Evolutionary conservation across 2,888 invertebrate species (phyloP), one percentile per base, ranked within the genome.

Genomic region (Plebejus argus): DNA sequence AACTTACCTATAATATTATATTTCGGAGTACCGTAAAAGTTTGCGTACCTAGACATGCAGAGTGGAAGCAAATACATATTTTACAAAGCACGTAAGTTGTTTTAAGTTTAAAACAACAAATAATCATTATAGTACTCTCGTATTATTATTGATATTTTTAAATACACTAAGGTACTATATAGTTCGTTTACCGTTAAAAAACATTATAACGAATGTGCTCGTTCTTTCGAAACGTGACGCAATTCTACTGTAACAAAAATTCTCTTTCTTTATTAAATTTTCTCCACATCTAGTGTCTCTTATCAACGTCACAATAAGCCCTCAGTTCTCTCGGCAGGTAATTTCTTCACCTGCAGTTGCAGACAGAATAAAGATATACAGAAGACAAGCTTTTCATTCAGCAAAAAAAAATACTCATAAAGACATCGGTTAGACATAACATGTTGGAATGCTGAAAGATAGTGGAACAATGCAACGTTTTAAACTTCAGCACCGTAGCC

Each of bases 331-430:
- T 61, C 23, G 4, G 23, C 61, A 61, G 61, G 61, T 61, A 61
- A 61, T 61, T 61, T 61, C 4, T 61, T 23, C 23, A 61, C 61
- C 61, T 61, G 61, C 61, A 61, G 23, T 61, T 61, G 61, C 61
- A 61, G 61, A 61, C 23, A 61, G 61, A 3, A 1, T 20, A 20
- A 20, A 61, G 3, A 18, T 53, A 23, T 1, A 23, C 61, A 20
- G 61, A 61, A 61, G 23, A 23, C 61, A 61, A 61, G 61, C 61
- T 20, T 61, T 20, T 20, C 20, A 20, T 53, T 53, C 4, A 45
- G 18, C 53, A 53, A 15, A 1, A 15, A 4, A 53, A 53, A 5
- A 18, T 18, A 53, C 18, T 3, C 18, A 15, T 53, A 15, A 53
- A 15, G 49, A 18, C 53, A 12, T 12, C 53, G 18, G 15, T 18